These are phyloP conservation scores for Echinarachnius parma DNA, from an alignment of 53 echinoderm and acorn worm species.

Conservation along the genomic window DNA sequence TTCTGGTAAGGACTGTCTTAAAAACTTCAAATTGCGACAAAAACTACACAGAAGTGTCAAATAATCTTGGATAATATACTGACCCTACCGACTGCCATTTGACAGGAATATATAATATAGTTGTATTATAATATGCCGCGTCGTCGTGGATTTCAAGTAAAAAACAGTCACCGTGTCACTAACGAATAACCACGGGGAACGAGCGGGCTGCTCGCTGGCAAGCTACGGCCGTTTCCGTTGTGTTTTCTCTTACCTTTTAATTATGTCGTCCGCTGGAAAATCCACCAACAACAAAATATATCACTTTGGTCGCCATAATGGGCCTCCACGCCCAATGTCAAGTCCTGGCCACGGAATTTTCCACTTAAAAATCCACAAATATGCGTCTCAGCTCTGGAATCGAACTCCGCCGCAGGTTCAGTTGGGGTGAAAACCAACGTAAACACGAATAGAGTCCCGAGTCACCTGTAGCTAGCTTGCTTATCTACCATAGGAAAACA, in stretches of 20 bases:
- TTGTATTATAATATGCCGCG: too few species aligned
- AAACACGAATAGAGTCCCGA: too few species aligned
- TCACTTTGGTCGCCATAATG: slow-evolving; percentile 86
- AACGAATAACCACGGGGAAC: slow-evolving; percentile 8
- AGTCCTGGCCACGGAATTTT: background rate
- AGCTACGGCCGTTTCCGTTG: background rate
- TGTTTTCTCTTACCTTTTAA: slow-evolving; percentile 71
- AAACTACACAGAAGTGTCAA: too few species aligned
- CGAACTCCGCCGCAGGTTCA: background rate
- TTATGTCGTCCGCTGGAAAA: slow-evolving; percentile 94
- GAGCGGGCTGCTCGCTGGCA: slow-evolving; percentile 20
- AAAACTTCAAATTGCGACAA: too few species aligned
- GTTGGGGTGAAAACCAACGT: too few species aligned
- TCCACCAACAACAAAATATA: slow-evolving; percentile 92
- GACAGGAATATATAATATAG: too few species aligned
- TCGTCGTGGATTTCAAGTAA: too few species aligned
- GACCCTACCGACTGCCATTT: too few species aligned
- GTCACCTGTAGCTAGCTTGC: too few species aligned
- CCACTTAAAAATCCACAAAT: slow-evolving; percentile 25
- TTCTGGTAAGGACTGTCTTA: too few species aligned
- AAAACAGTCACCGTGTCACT: too few species aligned
- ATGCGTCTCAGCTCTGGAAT: slow-evolving; percentile 27
- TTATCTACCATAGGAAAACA: background rate
- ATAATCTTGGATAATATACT: too few species aligned
- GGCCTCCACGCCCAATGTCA: slow-evolving; percentile 14